A percentile compares a stretch with the other conserved stretches of the same genome.
These are phyloP conservation scores for Autographa gamma DNA, from an alignment of 2,888 invertebrate species.

Conservation along the genomic window DNA sequence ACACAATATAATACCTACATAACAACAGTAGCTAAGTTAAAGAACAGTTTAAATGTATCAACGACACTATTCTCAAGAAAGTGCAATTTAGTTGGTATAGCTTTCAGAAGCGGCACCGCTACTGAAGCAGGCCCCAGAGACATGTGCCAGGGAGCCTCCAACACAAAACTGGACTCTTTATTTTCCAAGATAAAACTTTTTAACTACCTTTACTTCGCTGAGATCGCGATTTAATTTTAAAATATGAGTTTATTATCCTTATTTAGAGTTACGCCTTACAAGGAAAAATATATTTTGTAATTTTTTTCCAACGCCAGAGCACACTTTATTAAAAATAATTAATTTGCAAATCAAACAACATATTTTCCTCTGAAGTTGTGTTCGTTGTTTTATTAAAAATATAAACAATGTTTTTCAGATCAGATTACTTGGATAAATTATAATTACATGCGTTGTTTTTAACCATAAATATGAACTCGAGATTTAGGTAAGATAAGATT, in stretches of 20 bases:
- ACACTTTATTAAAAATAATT: constrained; percentile 33
- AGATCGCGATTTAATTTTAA: constrained; percentile 47
- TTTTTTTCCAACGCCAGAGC: constrained; percentile 24
- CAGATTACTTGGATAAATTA: background rate
- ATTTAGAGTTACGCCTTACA: constrained; percentile 40
- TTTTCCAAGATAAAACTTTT: constrained; percentile 58
- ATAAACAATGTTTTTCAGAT: background rate
- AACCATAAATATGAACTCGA: background rate
- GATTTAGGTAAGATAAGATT: background rate
- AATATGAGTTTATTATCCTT: constrained; percentile 50
- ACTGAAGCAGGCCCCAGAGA: constrained; percentile 52
- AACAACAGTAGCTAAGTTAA: constrained; percentile 38
- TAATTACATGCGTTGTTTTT: background rate
- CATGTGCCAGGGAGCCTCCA: constrained; percentile 21
- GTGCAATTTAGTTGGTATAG: constrained; percentile 57
- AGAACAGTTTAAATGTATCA: constrained; percentile 50
- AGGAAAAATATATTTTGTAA: constrained; percentile 26
- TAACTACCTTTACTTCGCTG: constrained; percentile 47
- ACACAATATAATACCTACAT: background rate
- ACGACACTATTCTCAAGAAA: constrained; percentile 45
- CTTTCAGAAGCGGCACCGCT: constrained; percentile 45
- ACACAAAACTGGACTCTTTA: constrained; percentile 49
- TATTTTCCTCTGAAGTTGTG: constrained; percentile 9
- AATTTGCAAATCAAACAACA: constrained; percentile 22
- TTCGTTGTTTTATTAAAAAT: background rate